Evolutionary conservation across 2,113 vertebrate genomes (phyloP).

Genomic region (Charadrius vociferus): DNA sequence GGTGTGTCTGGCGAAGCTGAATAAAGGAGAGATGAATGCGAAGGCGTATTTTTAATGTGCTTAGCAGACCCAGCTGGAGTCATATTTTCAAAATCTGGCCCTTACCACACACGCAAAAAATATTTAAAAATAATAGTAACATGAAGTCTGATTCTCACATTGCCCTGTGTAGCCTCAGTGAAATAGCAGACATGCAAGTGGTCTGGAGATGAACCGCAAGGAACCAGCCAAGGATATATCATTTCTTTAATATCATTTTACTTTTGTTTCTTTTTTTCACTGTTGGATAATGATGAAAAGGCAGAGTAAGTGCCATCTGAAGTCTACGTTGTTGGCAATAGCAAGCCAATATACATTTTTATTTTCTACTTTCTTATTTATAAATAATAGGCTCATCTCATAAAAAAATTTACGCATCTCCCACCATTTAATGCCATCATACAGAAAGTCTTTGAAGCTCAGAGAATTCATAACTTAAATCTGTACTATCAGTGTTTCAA

Average conservation of each 20-base stretch:
- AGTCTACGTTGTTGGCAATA: background rate
- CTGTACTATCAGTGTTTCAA: background rate
- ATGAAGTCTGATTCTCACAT: background rate
- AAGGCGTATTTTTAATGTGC: background rate
- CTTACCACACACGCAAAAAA: background rate
- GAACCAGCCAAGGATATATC: background rate
- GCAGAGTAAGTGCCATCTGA: background rate
- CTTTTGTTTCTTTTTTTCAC: background rate
- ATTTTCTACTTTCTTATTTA: background rate
- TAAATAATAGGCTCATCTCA: background rate
- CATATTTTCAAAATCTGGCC: constrained; percentile 17
- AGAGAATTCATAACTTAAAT: background rate
- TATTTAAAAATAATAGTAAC: background rate
- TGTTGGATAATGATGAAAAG: constrained; percentile 16
- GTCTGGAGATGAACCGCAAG: constrained; percentile 33
- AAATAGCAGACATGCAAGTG: constrained; percentile 30
- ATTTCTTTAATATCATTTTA: constrained; percentile 33
- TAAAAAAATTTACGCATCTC: background rate
- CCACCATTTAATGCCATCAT: background rate
- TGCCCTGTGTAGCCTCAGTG: background rate
- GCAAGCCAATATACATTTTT: background rate
- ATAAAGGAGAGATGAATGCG: background rate
- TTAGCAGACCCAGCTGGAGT: constrained; percentile 20
- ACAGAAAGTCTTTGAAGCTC: background rate
- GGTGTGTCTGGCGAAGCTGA: background rate